Conservation (phyloP, 2,888 invertebrate genomes). For the Leptinotarsa tumamoca region DNA sequence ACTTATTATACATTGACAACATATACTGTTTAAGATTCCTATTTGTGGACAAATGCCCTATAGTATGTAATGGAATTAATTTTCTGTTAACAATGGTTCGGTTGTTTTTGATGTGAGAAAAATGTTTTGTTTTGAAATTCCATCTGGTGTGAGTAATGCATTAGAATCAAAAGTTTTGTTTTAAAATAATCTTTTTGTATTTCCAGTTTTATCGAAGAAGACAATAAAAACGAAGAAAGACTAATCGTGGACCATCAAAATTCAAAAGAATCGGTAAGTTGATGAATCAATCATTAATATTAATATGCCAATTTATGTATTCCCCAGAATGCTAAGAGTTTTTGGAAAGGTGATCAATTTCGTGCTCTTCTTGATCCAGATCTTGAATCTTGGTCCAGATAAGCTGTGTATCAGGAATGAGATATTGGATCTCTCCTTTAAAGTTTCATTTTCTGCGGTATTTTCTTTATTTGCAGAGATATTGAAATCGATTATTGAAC, state of each 20-base stretch:
- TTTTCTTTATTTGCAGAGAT: too few relatives aligned
- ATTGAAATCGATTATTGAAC: too few relatives aligned
- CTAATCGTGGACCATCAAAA: slow-evolving; percentile 38
- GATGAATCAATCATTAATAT: neutral
- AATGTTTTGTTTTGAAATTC: slow-evolving; percentile 7
- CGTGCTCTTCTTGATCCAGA: too few relatives aligned
- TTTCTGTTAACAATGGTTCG: neutral
- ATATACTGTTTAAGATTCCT: too few relatives aligned
- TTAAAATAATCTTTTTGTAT: slow-evolving; percentile 25
- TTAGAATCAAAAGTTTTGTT: neutral
- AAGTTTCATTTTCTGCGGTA: too few relatives aligned
- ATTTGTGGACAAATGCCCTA: neutral
- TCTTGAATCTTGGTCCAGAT: too few relatives aligned
- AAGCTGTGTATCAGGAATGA: too few relatives aligned
- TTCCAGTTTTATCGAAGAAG: slow-evolving; percentile 43
- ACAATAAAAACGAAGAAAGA: slow-evolving; percentile 41
- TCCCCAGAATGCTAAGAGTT: too few relatives aligned
- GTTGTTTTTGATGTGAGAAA: slow-evolving; percentile 3
- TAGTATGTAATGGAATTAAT: neutral
- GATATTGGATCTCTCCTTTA: too few relatives aligned
- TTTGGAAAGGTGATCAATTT: too few relatives aligned
- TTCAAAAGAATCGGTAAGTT: slow-evolving; percentile 46
- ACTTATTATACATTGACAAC: too few relatives aligned
- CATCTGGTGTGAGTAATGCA: neutral
- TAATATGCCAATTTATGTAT: neutral